Conservation (phyloP, 2,888 invertebrate genomes). For the Xiphydria camelus region DNA sequence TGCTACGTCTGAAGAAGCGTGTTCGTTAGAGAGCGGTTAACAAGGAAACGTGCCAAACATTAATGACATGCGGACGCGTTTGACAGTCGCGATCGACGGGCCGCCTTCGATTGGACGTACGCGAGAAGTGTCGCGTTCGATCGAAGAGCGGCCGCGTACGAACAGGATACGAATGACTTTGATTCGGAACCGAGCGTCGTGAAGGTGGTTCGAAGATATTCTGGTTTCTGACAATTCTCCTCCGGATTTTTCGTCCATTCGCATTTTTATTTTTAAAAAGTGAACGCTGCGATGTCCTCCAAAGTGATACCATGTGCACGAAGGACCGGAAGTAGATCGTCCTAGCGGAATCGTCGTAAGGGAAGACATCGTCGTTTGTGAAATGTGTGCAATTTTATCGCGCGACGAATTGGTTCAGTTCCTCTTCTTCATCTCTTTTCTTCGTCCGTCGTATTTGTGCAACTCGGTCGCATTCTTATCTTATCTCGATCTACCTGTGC, state of each 20-base stretch:
- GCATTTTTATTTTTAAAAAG: too few relatives aligned
- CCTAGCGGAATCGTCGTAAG: too few relatives aligned
- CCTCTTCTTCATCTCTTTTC: too few relatives aligned
- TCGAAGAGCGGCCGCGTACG: conserved; percentile 44
- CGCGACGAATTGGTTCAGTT: too few relatives aligned
- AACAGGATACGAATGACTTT: conserved; percentile 39
- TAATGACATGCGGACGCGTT: conserved; percentile 8
- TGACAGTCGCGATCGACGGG: conserved; percentile 26
- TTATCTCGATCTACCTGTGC: too few relatives aligned
- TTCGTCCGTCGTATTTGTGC: too few relatives aligned
- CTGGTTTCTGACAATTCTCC: background rate
- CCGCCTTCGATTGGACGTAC: conserved; percentile 40
- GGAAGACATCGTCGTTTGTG: too few relatives aligned
- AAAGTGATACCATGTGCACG: too few relatives aligned
- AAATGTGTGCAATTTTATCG: too few relatives aligned
- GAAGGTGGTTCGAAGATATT: conserved; percentile 9
- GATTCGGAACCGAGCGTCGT: conserved; percentile 12
- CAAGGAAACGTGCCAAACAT: conserved; percentile 4
- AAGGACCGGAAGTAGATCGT: too few relatives aligned
- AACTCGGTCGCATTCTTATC: too few relatives aligned
- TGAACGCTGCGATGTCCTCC: background rate
- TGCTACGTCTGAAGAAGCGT: conserved; percentile 8
- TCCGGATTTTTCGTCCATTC: background rate
- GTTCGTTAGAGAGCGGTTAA: conserved; percentile 7
- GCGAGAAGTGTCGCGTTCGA: conserved; percentile 16